Evolutionary conservation across 2,113 vertebrate genomes (phyloP), one percentile per base, ranked within the genome.

Genomic region (Turdus rufiventris): DNA sequence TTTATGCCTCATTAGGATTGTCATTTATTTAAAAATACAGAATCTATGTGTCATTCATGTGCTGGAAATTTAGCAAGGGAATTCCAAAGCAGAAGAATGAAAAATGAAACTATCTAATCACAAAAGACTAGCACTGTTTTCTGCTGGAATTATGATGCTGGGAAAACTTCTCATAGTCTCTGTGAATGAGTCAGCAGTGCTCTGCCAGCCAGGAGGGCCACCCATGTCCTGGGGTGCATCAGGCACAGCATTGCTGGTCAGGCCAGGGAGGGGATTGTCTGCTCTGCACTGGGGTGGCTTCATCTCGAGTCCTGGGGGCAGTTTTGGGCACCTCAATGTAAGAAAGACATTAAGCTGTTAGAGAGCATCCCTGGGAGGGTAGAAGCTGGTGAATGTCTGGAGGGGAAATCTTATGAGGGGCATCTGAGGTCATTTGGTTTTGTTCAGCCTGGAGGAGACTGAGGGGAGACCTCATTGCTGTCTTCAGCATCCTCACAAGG

Each of bases 1-100:
- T 57, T 45, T 76, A 19, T 85, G 28, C 28, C 17, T 85, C 23
- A 33, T n/a, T 66, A 81, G 31, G 48, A 25, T 60, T 2, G 2
- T 29, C 0, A 0, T 33, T 40, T 65, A 2, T 10, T 38, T 3
- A 23, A 20, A 14, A 48, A 54, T n/a, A 25, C 3, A 60, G 19
- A 60, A 14, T 31, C 40, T 63, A 4, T 20, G 14, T 2, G 1
- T 51, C 34, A 68, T 51, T 94, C 1, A 4, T 34, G 18, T 25
- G 6, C 79, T 73, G 58, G 58, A 56, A 84, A 14, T 61, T 40
- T 0, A 73, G 36, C n/a, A 63, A 68, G 28, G 38, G 28, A 67
- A 36, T 21, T 87, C 5, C 0, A 66, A 58, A 79, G 42, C 14
- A 17, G 9, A 63, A 18, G 17, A 60, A 65, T 4, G 8, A 73